Percentiles rank a stretch among this genome's conserved stretches.
phyloP scores from a whole-genome alignment of 1,140 invertebrate genomes.

The Monochamus saltuarius region DNA sequence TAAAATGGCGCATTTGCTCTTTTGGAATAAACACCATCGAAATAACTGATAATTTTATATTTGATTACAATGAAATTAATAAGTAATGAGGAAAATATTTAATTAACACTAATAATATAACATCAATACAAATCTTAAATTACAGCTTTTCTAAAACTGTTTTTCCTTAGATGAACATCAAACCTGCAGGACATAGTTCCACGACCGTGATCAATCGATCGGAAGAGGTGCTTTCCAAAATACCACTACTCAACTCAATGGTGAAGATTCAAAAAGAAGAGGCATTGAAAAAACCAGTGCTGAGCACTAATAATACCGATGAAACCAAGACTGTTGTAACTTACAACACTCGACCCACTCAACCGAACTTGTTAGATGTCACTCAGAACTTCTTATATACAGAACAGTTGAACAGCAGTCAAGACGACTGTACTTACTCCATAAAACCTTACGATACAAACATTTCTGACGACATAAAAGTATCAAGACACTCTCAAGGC shows the following conservation, averaged over 20 bases:
- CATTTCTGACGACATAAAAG: conserved; percentile 62
- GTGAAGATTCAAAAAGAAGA: conserved; percentile 12
- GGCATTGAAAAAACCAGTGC: conserved; percentile 4
- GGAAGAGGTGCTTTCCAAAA: conserved; percentile 17
- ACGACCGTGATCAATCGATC: not conserved
- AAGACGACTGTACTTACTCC: conserved; percentile 21
- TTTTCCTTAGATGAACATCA: no score
- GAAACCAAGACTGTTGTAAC: conserved; percentile 25
- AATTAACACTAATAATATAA: no score
- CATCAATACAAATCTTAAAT: no score
- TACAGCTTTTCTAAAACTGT: no score
- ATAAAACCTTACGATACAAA: conserved; percentile 53
- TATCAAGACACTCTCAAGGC: conserved; percentile 58
- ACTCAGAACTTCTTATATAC: conserved; percentile 40
- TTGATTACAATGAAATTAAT: no score
- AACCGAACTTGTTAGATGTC: conserved; percentile 12
- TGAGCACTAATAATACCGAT: conserved; percentile 22
- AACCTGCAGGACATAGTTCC: no score
- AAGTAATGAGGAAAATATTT: no score
- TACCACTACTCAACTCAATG: conserved; percentile 16
- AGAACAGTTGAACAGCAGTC: conserved; percentile 33
- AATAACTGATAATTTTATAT: no score
- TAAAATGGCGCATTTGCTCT: no score
- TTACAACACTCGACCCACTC: not conserved
- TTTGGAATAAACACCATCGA: no score